Base-by-base conservation (phyloP, 2,113 vertebrate genomes). In the Catharus minimus region DNA sequence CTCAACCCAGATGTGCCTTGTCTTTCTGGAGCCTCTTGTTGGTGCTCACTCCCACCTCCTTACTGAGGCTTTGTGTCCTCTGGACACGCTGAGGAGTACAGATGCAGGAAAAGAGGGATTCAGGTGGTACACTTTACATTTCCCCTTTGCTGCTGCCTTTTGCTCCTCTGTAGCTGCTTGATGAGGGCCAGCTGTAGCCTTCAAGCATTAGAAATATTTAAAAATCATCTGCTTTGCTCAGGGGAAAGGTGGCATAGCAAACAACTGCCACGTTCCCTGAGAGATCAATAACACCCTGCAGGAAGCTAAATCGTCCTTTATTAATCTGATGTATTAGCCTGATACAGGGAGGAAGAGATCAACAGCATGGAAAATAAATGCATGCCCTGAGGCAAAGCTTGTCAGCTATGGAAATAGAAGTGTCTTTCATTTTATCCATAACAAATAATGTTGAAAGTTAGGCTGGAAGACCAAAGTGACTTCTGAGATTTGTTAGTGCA, bases 281-380 rank as follows among this genome's bases (percentile, higher is more conserved):
- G 81, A 92, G 92, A 95, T 96, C 93, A 87, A 87, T 95, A 96
- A 87, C 53, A 77, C 62, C 95, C 95, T 82, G 67, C 91, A 93
- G 93, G 89, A 94, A 92, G 89, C 87, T 92, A 94, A 95, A 95
- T 95, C 8, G 75, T 89, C 95, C 92, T 95, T 96, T 96, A 95
- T 95, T 96, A 95, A 95, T 96, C 92, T 95, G 95, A 96, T 95
- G 92, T 95, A 95, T 95, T 94, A 93, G 71, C 71, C 71, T 64
- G 89, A 94, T 94, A 91, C 60, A 62, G 64, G 90, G 89, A 95
- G 74, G 84, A 92, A 89, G 84, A 91, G 90, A 93, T 89, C 95
- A 96, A 90, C 90, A 92, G 84, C 95, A 84, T 52, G 89, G 93
- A 95, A 96, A 96, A 94, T 80, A 95, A 95, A 96, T 94, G 86